Percentiles rank a stretch among this genome's conserved stretches.
Conservation (phyloP, 2,888 invertebrate species). For the Eubasilissa splendida region DNA sequence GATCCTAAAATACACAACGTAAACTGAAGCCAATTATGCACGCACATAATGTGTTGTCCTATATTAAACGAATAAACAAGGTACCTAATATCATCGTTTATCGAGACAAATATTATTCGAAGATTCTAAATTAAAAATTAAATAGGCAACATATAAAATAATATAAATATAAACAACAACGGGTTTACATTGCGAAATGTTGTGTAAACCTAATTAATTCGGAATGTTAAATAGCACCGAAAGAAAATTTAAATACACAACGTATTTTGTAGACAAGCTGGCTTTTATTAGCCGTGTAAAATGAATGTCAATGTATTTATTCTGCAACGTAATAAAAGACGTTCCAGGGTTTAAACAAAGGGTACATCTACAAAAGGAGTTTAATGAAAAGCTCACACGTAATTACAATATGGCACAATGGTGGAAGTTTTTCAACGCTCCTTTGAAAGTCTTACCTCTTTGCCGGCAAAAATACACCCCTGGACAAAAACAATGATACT, state of each 20-base stretch:
- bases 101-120: too few species aligned
- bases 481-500: neutral
- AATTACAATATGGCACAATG: conserved; percentile 5
- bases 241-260: neutral
- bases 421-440: conserved; percentile 1
- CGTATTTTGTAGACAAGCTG: neutral
- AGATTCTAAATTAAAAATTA: too few species aligned
- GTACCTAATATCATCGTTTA: too few species aligned
- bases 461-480: neutral
- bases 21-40: too few species aligned
- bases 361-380: neutral
- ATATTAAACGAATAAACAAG: too few species aligned
- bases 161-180: neutral
- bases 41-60: too few species aligned
- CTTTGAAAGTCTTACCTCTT: conserved; percentile 18
- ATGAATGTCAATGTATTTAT: conserved; percentile 39
- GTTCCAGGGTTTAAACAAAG: conserved; percentile 22
- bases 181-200: neutral
- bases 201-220: neutral
- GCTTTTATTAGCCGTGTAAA: conserved; percentile 22
- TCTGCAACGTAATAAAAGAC: conserved; percentile 23
- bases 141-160: neutral
- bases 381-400: conserved; percentile 20
- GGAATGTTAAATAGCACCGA: neutral
- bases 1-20: too few species aligned